Evolutionary conservation across 2,113 vertebrate species (phyloP).

Genomic region (Gasterosteus aculeatus): DNA sequence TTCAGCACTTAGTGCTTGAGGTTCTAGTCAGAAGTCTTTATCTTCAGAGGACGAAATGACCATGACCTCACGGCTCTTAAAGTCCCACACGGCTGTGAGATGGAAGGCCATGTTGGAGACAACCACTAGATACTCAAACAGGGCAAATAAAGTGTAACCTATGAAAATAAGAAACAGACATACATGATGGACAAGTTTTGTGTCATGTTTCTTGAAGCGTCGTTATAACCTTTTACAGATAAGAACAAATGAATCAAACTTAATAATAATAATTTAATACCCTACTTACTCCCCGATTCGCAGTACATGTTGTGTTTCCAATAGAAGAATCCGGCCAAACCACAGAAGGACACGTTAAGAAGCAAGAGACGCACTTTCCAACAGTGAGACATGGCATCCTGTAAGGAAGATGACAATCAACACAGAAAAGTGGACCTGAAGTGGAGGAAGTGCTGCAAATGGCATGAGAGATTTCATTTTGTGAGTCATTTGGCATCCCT

Average conservation of each 20-base stretch:
- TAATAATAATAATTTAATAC: background rate
- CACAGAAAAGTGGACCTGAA: background rate
- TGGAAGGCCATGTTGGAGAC: slow-evolving; percentile 98
- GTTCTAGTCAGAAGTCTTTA: slow-evolving; percentile 87
- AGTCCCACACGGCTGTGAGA: slow-evolving; percentile 96
- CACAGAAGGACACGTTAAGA: slow-evolving; percentile 84
- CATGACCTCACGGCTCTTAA: slow-evolving; percentile 89
- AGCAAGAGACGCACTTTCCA: slow-evolving; percentile 90
- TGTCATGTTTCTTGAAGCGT: background rate
- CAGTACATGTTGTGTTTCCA: slow-evolving; percentile 95
- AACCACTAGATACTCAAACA: slow-evolving; percentile 94
- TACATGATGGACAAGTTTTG: background rate
- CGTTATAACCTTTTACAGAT: background rate
- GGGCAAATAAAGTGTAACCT: slow-evolving; percentile 94
- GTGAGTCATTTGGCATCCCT: slow-evolving; percentile 1
- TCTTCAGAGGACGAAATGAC: slow-evolving; percentile 87
- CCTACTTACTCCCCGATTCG: slow-evolving; percentile 89
- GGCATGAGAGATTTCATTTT: background rate
- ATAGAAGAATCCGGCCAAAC: slow-evolving; percentile 85
- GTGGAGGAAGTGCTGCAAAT: background rate
- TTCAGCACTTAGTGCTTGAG: slow-evolving; percentile 4
- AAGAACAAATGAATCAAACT: background rate
- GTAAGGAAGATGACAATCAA: slow-evolving; percentile 35
- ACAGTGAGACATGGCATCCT: slow-evolving; percentile 89
- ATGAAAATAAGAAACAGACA: slow-evolving; percentile 28